phyloP scores from a whole-genome alignment of 2,797 vertebrate species.

The Molossus alvarezi region DNA sequence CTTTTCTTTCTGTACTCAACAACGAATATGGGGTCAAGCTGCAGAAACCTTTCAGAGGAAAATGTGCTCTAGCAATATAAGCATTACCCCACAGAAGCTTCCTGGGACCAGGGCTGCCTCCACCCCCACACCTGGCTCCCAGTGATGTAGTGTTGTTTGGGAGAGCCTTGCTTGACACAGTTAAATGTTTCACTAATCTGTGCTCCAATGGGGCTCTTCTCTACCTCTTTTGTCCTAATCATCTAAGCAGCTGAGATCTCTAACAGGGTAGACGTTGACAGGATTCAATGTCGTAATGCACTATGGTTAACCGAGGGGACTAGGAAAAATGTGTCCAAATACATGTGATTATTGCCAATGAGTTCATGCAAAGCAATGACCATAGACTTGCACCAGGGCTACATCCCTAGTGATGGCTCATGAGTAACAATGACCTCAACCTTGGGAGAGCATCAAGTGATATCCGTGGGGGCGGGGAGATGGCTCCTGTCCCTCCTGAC shows the following conservation, averaged over 20 bases:
- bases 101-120: not conserved
- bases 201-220: not conserved
- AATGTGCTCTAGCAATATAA: not conserved
- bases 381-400: not conserved
- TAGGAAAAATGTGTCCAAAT: not conserved
- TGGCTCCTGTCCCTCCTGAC: not conserved
- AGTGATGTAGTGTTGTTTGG: not conserved
- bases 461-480: fast-evolving
- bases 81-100: not conserved
- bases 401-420: not conserved
- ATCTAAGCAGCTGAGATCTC: not conserved
- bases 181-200: fast-evolving
- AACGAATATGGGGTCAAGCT: not conserved
- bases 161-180: not conserved
- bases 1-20: constrained; percentile 25
- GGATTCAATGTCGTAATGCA: not conserved
- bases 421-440: fast-evolving
- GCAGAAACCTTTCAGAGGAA: not conserved
- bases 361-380: not conserved
- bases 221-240: not conserved
- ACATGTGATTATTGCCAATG: fast-evolving
- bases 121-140: no score
- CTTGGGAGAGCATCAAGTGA: not conserved
- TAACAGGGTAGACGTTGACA: not conserved
- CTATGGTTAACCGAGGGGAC: not conserved